Evolutionary conservation across 2,797 vertebrate genomes (phyloP).

Genomic region (Mus minutoides): DNA sequence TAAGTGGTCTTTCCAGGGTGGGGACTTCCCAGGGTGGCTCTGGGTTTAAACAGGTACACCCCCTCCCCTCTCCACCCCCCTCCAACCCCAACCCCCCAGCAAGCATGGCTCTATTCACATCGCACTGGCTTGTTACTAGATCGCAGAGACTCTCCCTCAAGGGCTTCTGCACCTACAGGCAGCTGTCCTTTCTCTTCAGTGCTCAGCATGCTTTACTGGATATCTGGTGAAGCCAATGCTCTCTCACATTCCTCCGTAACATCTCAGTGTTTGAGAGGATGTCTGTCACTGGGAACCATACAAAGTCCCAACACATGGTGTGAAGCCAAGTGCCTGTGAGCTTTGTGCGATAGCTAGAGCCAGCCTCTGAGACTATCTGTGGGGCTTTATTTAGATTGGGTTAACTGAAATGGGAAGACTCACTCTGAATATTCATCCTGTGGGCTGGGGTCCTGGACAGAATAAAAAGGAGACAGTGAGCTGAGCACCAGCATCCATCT

Average conservation of each 20-base stretch:
- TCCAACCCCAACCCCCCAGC: accelerated
- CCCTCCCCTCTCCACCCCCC: too few species aligned
- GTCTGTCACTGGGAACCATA: neutral
- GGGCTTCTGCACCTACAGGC: neutral
- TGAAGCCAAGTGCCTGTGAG: neutral
- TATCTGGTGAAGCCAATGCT: too few species aligned
- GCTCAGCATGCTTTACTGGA: neutral
- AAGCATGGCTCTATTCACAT: neutral
- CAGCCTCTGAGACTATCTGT: neutral
- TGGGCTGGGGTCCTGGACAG: neutral
- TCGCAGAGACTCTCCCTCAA: too few species aligned
- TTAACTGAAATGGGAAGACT: neutral
- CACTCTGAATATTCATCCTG: neutral
- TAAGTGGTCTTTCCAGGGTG: neutral
- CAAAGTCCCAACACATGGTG: neutral
- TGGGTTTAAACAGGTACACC: too few species aligned
- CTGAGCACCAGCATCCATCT: neutral
- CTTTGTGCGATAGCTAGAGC: neutral
- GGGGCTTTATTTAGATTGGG: neutral
- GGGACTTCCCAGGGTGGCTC: neutral
- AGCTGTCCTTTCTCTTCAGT: neutral
- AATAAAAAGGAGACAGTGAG: neutral
- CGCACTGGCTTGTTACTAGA: neutral
- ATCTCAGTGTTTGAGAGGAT: neutral
- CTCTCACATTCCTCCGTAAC: neutral